Evolutionary conservation across 2,113 vertebrate species (phyloP), one percentile per base, ranked within the genome.

Genomic region (Paedocypris sp.): DNA sequence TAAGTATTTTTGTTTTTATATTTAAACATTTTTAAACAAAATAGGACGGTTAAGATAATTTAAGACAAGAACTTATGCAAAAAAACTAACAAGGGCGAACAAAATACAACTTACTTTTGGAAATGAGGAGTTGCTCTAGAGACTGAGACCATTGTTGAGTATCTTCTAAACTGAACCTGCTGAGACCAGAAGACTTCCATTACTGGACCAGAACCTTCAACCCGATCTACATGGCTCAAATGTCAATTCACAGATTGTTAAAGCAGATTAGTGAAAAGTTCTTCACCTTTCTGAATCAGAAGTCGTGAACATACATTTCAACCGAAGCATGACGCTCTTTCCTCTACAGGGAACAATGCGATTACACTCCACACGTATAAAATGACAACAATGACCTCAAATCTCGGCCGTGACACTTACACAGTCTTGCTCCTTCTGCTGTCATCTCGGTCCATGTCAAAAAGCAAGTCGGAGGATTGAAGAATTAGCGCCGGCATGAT

Each of bases 121-220:
- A 86, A 20, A 83, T 76, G 0, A 88, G 82, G 5, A 88, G 84
- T 43, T 71, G 75, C 65, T 87, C 84, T 78, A 88, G 72, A 59
- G 86, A 86, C 75, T 87, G 83, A 66, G 86, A 80, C 86, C 86
- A 88, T 82, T 84, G 78, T 75, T 81, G 80, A 46, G 76, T 84
- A 56, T 88, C 86, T 72, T 88, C 84, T 79, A 82, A 77, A 76
- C 74, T 86, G 77, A 85, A 78, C 74, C 83, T 85, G 80, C 77
- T 77, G 68, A 51, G 71, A 79, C 66, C 71, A 66, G 73, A 53
- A 22, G 69, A 35, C 11, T 60, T 60, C 41, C 49, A 60, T 70
- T 61, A 62, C 64, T 67, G 51, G 58, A 75, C 74, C 54, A 67
- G 57, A 68, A 35, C 43, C n/a, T n/a, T n/a, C n/a, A n/a, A n/a